Evolutionary conservation across 2,113 vertebrate genomes (phyloP).

Genomic region (Bubo blakistoni): DNA sequence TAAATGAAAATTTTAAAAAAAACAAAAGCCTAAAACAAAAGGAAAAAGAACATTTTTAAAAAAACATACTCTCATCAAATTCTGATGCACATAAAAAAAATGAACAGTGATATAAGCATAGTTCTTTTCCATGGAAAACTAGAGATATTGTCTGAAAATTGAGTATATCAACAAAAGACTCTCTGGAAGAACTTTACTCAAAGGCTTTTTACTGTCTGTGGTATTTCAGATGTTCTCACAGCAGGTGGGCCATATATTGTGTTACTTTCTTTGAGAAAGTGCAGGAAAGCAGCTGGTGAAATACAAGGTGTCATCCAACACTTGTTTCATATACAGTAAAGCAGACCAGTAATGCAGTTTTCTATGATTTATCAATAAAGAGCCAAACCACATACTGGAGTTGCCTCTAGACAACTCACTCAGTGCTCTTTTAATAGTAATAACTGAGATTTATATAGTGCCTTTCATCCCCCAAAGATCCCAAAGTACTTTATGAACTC

Average conservation of each 20-base stretch:
- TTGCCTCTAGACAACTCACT: constrained; percentile 24
- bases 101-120: not conserved
- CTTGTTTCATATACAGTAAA: constrained; percentile 20
- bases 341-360: constrained; percentile 18
- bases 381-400: not conserved
- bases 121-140: not conserved
- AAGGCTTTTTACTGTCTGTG: constrained; percentile 11
- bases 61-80: not conserved
- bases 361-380: constrained; percentile 28
- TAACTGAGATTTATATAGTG: constrained; percentile 16
- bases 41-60: not conserved
- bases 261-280: constrained; percentile 23
- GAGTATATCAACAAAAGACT: not conserved
- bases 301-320: constrained; percentile 28
- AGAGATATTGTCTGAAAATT: not conserved
- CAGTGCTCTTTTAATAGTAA: constrained; percentile 2
- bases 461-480: not conserved
- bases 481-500: not conserved
- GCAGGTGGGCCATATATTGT: constrained; percentile 22
- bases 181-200: constrained; percentile 22
- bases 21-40: not conserved
- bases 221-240: constrained; percentile 49
- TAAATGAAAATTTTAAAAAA: not conserved
- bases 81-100: not conserved
- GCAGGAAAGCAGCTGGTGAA: constrained; percentile 36